These are phyloP conservation scores for Grammomys dolichurus DNA, from an alignment of 2,113 vertebrate genomes.

Conservation along the genomic window DNA sequence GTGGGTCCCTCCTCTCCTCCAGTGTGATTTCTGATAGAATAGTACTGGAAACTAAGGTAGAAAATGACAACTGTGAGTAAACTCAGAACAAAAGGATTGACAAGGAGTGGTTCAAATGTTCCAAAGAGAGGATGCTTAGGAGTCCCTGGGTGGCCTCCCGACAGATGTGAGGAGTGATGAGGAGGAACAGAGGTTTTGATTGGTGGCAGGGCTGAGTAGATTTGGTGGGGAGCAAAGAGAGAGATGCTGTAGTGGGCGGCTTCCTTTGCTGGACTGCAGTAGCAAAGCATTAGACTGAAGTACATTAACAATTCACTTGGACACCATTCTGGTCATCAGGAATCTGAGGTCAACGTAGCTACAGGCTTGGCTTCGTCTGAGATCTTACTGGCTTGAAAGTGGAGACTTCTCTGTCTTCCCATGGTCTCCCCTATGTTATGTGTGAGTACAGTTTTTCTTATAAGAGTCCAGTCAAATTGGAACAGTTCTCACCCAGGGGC, in stretches of 20 bases:
- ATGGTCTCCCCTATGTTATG: background rate
- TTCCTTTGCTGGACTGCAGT: background rate
- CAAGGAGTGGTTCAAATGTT: background rate
- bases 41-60: background rate
- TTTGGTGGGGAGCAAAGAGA: background rate
- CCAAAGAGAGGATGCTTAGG: background rate
- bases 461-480: background rate
- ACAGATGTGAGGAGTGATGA: background rate
- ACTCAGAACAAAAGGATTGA: background rate
- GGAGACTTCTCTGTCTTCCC: background rate
- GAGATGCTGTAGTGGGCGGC: background rate
- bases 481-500: background rate
- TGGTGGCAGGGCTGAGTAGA: background rate
- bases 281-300: background rate
- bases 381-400: background rate
- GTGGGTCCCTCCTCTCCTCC: background rate
- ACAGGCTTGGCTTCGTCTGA: background rate
- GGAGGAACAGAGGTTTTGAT: background rate
- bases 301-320: background rate
- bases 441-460: background rate
- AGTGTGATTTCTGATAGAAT: background rate
- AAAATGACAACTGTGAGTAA: background rate
- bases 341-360: background rate
- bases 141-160: background rate
- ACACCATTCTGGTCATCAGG: background rate